phyloP scores from a whole-genome alignment of 2,888 invertebrate genomes.

The Trissonchulus latispiculum region DNA sequence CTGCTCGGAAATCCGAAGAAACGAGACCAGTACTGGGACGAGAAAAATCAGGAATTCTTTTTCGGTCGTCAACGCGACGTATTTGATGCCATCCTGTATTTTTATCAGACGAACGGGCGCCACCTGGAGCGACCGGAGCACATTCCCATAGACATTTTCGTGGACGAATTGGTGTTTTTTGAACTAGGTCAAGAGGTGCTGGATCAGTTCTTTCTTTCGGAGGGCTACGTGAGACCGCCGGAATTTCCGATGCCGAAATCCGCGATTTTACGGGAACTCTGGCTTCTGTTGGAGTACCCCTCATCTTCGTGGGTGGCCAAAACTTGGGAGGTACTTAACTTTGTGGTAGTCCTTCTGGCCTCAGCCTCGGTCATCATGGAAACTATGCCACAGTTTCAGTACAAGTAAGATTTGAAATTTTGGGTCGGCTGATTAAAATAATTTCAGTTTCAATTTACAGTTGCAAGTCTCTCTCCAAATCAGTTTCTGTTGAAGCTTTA shows the following conservation, averaged over 20 bases:
- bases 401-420: background rate
- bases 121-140: background rate
- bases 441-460: no score
- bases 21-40: slow-evolving; percentile 3
- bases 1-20: background rate
- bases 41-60: background rate
- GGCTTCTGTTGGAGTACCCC: slow-evolving; percentile 4
- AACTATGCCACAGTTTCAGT: slow-evolving; percentile 2
- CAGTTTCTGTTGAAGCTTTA: no score
- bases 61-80: background rate
- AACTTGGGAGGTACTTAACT: background rate
- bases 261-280: background rate
- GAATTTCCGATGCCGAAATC: background rate
- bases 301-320: background rate
- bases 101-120: background rate
- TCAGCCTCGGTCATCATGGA: background rate
- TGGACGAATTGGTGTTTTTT: slow-evolving; percentile 3
- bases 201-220: background rate
- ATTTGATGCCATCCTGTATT: background rate
- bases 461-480: no score
- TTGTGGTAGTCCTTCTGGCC: background rate
- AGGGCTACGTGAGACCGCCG: slow-evolving; percentile 2
- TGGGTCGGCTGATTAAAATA: no score
- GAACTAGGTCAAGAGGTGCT: background rate
- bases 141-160: background rate